Conservation (phyloP, 2,888 invertebrate genomes). For the Plagiodera versicolora region DNA sequence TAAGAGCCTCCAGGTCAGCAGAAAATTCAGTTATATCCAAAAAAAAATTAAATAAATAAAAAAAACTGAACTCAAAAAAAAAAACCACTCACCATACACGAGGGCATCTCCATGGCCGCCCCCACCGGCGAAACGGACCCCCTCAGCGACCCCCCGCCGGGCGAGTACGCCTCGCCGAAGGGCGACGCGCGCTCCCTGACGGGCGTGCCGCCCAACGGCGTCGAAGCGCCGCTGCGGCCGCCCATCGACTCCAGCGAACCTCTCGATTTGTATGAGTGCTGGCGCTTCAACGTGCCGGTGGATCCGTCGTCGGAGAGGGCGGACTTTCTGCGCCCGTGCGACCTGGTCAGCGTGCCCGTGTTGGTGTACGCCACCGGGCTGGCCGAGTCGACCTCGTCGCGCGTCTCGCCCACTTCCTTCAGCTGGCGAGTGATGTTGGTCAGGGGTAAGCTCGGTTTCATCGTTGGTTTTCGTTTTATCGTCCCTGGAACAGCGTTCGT, state of each 20-base stretch:
- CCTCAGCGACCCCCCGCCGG: slow-evolving; percentile 44
- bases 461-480: slow-evolving; percentile 89
- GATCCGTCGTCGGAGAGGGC: not conserved
- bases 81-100: slow-evolving; percentile 53
- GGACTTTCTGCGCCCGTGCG: no score
- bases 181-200: slow-evolving; percentile 57
- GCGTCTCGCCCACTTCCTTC: slow-evolving; percentile 83
- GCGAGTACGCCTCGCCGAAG: slow-evolving; percentile 46
- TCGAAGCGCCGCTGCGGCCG: slow-evolving; percentile 53
- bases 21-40: no score
- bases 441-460: slow-evolving; percentile 87
- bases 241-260: slow-evolving; percentile 55
- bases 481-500: no score
- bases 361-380: slow-evolving; percentile 50
- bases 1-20: no score
- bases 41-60: no score
- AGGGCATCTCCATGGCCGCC: slow-evolving; percentile 45
- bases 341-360: slow-evolving; percentile 53
- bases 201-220: slow-evolving; percentile 58
- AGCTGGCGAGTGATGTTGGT: slow-evolving; percentile 89
- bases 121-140: slow-evolving; percentile 42
- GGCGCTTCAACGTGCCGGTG: slow-evolving; percentile 61
- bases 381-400: slow-evolving; percentile 58
- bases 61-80: no score
- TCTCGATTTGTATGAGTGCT: slow-evolving; percentile 58